Conservation (phyloP, 1,140 invertebrate species). For the Antheraea mylitta region DNA sequence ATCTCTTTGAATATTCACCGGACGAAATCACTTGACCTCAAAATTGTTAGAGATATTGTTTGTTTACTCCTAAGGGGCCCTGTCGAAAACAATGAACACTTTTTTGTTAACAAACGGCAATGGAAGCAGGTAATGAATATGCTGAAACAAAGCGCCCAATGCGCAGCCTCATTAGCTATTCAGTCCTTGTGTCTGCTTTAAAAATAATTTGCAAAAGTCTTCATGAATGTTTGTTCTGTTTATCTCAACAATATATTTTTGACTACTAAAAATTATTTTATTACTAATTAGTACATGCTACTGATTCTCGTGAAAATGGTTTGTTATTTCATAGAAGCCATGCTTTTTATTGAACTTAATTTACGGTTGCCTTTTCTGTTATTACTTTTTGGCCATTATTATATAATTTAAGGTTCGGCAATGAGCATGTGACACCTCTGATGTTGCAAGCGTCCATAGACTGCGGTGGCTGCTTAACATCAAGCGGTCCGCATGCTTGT, state of each 20-base stretch:
- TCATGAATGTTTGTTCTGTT: conserved; percentile 45
- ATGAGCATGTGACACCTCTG: no score
- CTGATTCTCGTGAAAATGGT: not conserved
- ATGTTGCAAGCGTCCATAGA: no score
- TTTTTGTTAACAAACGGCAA: conserved; percentile 63
- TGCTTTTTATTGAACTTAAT: no score
- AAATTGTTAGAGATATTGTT: conserved; percentile 69
- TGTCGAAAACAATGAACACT: conserved; percentile 54
- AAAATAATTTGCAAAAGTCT: conserved; percentile 61
- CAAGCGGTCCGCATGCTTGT: no score
- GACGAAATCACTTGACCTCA: conserved; percentile 61
- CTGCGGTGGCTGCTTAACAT: no score
- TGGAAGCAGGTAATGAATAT: conserved; percentile 69
- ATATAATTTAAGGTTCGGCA: no score
- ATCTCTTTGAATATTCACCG: conserved; percentile 45
- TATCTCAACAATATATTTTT: conserved; percentile 28
- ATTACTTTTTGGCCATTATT: no score
- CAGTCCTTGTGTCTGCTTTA: conserved; percentile 56
- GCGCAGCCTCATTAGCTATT: conserved; percentile 67
- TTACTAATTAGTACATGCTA: conserved; percentile 13
- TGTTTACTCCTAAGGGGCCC: conserved; percentile 52
- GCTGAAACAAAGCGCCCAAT: conserved; percentile 63
- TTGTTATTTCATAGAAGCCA: not conserved
- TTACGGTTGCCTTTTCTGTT: no score
- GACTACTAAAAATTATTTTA: conserved; percentile 28